Conservation (phyloP, 2,113 vertebrate species). For the Charadrius vociferus region DNA sequence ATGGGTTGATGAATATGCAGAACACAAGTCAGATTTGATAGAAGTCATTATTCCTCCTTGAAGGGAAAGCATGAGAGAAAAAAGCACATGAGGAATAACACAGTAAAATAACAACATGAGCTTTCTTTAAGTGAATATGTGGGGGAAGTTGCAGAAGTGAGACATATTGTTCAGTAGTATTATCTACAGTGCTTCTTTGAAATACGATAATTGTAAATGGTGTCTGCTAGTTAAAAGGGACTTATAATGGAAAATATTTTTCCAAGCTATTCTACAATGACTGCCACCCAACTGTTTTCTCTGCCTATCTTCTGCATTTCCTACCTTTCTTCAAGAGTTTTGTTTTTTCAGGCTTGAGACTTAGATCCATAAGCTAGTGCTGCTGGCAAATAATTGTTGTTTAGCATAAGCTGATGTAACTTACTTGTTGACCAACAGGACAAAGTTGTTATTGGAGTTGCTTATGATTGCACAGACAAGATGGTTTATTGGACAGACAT, state of each 20-base stretch:
- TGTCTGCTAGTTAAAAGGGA: not conserved
- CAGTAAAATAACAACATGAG: not conserved
- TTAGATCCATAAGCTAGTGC: not conserved
- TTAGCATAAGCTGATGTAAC: conserved; percentile 24
- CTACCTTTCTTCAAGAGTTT: not conserved
- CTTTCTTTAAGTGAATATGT: not conserved
- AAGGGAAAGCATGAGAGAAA: not conserved
- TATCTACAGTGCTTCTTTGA: not conserved
- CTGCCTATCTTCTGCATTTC: not conserved
- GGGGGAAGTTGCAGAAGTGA: not conserved
- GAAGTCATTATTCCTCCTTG: not conserved
- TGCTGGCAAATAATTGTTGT: not conserved
- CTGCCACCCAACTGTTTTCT: not conserved
- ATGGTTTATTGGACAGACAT: conserved; percentile 96
- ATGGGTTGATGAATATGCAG: not conserved
- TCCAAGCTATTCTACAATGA: not conserved
- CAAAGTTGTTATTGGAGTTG: conserved; percentile 90
- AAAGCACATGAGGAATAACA: not conserved
- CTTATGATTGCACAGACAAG: conserved; percentile 90
- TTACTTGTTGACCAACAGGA: conserved; percentile 75
- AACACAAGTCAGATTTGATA: not conserved
- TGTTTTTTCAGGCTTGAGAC: not conserved
- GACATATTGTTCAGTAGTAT: not conserved
- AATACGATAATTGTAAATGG: not conserved
- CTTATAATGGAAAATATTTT: not conserved